Conservation (phyloP, 2,888 invertebrate genomes). For the Rhamphomyia laevipes region DNA sequence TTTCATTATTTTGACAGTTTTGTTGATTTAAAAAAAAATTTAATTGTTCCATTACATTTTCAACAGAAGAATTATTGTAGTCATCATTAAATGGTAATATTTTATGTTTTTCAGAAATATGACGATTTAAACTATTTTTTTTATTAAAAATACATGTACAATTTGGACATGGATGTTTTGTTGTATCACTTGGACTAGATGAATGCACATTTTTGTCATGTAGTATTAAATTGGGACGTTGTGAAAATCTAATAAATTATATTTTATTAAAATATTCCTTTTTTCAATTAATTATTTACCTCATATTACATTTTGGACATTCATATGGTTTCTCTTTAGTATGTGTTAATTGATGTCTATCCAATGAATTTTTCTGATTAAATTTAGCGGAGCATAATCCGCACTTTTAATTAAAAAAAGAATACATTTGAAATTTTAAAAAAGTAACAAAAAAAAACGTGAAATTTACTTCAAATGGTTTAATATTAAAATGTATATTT, state of each 20-base stretch:
- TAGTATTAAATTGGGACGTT: not conserved
- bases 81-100: not conserved
- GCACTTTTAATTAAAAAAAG: not conserved
- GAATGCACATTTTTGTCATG: not conserved
- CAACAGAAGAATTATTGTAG: not conserved
- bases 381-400: not conserved
- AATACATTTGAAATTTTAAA: too few relatives aligned
- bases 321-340: not conserved
- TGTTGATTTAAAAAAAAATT: not conserved
- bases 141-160: slow-evolving; percentile 19
- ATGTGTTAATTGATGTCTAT: not conserved
- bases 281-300: not conserved
- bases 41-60: slow-evolving; percentile 5
- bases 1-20: not conserved
- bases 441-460: too few relatives aligned
- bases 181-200: not conserved
- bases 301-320: not conserved
- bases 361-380: not conserved
- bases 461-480: too few relatives aligned
- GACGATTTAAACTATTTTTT: slow-evolving; percentile 18
- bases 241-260: not conserved
- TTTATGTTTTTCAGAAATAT: slow-evolving; percentile 6
- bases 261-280: not conserved
- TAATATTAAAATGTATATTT: too few relatives aligned
- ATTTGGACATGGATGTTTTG: not conserved